Evolutionary conservation across 1,140 invertebrate species (phyloP).

Genomic region (Goniozus legneri): DNA sequence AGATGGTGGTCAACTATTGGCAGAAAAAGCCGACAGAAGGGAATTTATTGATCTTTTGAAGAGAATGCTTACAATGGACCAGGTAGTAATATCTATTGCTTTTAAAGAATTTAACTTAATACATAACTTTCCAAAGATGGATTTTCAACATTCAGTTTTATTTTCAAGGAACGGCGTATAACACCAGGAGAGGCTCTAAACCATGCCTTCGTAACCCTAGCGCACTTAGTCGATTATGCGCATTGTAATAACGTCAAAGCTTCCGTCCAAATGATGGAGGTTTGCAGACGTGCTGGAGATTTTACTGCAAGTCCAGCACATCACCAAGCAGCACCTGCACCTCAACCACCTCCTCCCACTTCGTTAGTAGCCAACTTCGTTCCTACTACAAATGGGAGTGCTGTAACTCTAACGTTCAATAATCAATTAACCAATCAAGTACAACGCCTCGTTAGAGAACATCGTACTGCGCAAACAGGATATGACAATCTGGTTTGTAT

Average conservation of each 20-base stretch:
- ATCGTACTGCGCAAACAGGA: constrained; percentile 56
- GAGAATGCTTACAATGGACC: constrained; percentile 96
- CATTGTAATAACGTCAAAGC: constrained; percentile 95
- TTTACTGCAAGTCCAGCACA: constrained; percentile 57
- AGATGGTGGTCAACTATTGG: constrained; percentile 90
- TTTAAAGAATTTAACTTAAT: too few species aligned
- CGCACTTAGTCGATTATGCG: constrained; percentile 92
- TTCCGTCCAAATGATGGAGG: constrained; percentile 95
- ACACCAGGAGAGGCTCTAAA: constrained; percentile 93
- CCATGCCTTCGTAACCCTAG: constrained; percentile 90
- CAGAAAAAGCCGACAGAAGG: constrained; percentile 92
- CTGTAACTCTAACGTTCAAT: constrained; percentile 83
- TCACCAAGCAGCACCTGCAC: constrained; percentile 58
- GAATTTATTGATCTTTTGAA: constrained; percentile 97
- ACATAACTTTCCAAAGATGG: not conserved
- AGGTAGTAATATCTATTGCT: constrained; percentile 72
- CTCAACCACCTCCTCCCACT: constrained; percentile 60
- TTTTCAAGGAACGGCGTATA: constrained; percentile 78
- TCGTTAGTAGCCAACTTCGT: constrained; percentile 65
- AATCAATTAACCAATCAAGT: constrained; percentile 75
- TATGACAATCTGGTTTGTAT: constrained; percentile 63
- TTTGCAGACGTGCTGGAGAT: constrained; percentile 67
- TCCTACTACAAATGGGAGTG: constrained; percentile 74
- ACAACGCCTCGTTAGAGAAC: constrained; percentile 63
- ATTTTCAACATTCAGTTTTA: constrained; percentile 4